A percentile compares a stretch with the other conserved stretches of the same genome.
These are phyloP conservation scores for Ditylenchus weischeri DNA, from an alignment of 2,888 invertebrate genomes.

Conservation along the genomic window DNA sequence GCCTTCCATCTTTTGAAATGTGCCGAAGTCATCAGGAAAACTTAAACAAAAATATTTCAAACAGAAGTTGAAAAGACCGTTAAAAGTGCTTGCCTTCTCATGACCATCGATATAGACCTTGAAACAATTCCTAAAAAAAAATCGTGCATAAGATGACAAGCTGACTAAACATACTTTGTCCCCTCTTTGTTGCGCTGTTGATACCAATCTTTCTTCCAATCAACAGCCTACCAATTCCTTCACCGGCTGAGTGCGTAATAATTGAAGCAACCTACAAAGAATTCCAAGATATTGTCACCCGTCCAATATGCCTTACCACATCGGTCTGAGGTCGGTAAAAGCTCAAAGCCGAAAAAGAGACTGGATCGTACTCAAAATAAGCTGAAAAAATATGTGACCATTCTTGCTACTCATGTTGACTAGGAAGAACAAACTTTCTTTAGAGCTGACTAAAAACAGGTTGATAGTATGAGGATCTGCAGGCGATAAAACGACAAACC, in stretches of 20 bases:
- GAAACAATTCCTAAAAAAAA: constrained; percentile 19
- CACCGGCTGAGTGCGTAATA: constrained; percentile 31
- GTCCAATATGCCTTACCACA: constrained; percentile 15
- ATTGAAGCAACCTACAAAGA: constrained; percentile 22
- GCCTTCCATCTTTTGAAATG: constrained; percentile 56
- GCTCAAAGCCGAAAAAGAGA: constrained; percentile 20
- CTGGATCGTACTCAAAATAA: constrained; percentile 29
- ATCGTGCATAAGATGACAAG: constrained; percentile 34
- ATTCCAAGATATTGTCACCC: too few species aligned
- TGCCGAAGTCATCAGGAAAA: constrained; percentile 44
- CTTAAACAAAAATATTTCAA: constrained; percentile 38
- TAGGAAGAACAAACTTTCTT: too few species aligned
- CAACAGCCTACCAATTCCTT: constrained; percentile 36
- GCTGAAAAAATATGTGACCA: too few species aligned
- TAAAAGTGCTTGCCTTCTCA: constrained; percentile 43
- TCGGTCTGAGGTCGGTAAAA: constrained; percentile 34
- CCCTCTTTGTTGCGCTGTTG: constrained; percentile 44
- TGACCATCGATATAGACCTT: too few species aligned
- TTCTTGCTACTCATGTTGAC: too few species aligned
- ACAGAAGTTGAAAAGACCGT: neutral
- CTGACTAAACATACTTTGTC: constrained; percentile 45
- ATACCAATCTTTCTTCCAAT: constrained; percentile 45
- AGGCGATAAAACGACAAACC: too few species aligned
- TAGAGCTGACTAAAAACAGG: too few species aligned
- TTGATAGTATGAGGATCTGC: too few species aligned